phyloP scores from a whole-genome alignment of 2,113 vertebrate species.

The Hipposideros armiger region DNA sequence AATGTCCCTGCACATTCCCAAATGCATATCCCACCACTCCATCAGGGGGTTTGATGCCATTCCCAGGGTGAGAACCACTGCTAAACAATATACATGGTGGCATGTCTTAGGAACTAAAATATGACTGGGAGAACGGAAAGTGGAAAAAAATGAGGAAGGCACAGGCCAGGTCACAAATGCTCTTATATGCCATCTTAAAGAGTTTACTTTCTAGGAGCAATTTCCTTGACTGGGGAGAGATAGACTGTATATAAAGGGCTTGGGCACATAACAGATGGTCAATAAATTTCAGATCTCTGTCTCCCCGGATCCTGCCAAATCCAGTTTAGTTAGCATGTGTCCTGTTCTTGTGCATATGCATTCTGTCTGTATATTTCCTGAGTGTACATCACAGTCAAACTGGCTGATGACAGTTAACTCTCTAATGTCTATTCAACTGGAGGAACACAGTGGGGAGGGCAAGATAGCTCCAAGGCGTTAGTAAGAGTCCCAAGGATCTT shows the following conservation, averaged over 20 bases:
- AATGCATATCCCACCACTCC: no score
- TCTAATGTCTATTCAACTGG: not conserved
- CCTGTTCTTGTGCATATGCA: not conserved
- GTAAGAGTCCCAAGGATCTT: not conserved
- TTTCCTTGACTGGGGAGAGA: not conserved
- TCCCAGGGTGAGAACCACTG: not conserved
- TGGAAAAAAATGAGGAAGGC: not conserved
- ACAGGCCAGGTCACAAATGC: not conserved
- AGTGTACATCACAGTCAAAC: not conserved
- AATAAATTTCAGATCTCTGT: not conserved
- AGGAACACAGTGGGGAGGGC: not conserved
- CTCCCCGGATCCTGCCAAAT: not conserved
- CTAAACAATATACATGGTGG: not conserved
- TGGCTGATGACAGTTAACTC: not conserved
- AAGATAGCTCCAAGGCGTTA: not conserved
- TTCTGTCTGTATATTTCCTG: not conserved
- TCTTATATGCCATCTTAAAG: not conserved
- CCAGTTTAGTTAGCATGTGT: not conserved
- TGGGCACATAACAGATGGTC: not conserved
- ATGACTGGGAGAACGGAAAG: not conserved
- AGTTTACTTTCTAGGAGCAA: conserved; percentile 7
- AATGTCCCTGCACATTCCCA: not conserved
- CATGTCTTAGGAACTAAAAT: not conserved
- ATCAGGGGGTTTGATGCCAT: not conserved
- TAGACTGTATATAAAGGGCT: not conserved